Percentiles rank a stretch among this genome's conserved stretches.
Conservation (phyloP, 2,113 vertebrate species). For the Dunckerocampus dactyliophorus region DNA sequence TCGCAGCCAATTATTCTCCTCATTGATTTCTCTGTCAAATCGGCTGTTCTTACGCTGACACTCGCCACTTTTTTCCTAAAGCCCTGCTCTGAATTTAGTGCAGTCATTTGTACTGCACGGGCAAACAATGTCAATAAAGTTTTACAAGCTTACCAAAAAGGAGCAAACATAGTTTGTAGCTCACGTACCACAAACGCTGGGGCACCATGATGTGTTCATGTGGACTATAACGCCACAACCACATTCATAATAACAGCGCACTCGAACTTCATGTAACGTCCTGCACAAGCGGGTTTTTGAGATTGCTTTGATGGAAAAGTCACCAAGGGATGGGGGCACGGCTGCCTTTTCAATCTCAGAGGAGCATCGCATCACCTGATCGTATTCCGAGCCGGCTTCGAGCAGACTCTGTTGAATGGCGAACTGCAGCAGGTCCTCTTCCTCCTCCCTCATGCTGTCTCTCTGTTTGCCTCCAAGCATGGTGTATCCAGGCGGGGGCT, state of each 20-base stretch:
- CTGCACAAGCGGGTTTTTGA: background rate
- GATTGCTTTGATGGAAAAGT: background rate
- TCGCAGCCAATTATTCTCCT: conserved; percentile 26
- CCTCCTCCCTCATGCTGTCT: conserved; percentile 81
- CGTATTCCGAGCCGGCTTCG: conserved; percentile 90
- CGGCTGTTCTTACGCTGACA: conserved; percentile 29
- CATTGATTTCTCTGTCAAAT: conserved; percentile 36
- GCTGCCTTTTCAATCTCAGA: background rate
- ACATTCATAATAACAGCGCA: too few relatives aligned
- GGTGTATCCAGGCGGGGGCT: conserved; percentile 89
- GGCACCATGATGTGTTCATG: too few relatives aligned
- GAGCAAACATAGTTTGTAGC: too few relatives aligned
- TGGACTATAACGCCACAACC: too few relatives aligned
- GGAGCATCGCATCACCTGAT: conserved; percentile 77
- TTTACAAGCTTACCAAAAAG: background rate
- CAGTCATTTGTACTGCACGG: background rate
- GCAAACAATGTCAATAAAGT: background rate
- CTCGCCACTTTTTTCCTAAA: background rate
- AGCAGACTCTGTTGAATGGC: conserved; percentile 98
- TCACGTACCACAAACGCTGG: too few relatives aligned
- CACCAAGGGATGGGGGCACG: background rate
- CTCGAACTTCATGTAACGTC: too few relatives aligned
- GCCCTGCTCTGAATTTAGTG: conserved; percentile 15
- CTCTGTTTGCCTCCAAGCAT: conserved; percentile 86
- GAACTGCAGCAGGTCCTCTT: conserved; percentile 92